Evolutionary conservation across 2,113 vertebrate genomes (phyloP), one percentile per base, ranked within the genome.

Genomic region (Vulpes vulpes): DNA sequence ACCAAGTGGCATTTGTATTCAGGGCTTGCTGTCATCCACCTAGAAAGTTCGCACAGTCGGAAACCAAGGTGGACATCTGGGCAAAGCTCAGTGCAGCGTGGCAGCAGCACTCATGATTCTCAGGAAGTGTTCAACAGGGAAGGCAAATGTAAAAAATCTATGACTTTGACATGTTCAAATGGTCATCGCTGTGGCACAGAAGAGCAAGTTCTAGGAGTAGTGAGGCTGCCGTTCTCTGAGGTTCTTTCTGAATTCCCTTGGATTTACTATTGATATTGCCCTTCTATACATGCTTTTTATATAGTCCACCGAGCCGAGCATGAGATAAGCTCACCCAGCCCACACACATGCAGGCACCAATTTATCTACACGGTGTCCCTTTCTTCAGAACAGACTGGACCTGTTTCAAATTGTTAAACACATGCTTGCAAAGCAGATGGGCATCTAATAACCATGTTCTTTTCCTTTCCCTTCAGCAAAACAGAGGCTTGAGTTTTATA

Each of bases 41-140:
- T 62, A 57, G 86, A 53, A 64, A 55, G 43, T 2, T 9, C 0
- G 14, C 43, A 4, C 25, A 1, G 38, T 20, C 6, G 4, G 76
- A 16, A 55, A 3, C 2, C 2, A 11, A 22, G 8, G 11, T 14
- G 25, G n/a, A 27, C 67, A 19, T 55, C 73, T 11, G 30, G 35
- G 20, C 87, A n/a, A 89, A 79, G 19, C 25, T 51, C 69, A 1
- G 27, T 2, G 8, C 3, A 12, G 11, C 0, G 3, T 0, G 4
- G 8, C 0, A 1, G 59, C 8, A 16, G 32, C 12, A 15, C 15
- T 38, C 43, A 0, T 0, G 6, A 25, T 30, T 11, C 69, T 4
- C 0, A 32, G 82, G 60, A 10, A 25, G 6, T 0, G 14, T 5
- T 0, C 2, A 32, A 16, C 49, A 25, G 55, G 78, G 0, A 74